Base-by-base conservation (phyloP, 2,888 invertebrate species). In the Morpho achilles region DNA sequence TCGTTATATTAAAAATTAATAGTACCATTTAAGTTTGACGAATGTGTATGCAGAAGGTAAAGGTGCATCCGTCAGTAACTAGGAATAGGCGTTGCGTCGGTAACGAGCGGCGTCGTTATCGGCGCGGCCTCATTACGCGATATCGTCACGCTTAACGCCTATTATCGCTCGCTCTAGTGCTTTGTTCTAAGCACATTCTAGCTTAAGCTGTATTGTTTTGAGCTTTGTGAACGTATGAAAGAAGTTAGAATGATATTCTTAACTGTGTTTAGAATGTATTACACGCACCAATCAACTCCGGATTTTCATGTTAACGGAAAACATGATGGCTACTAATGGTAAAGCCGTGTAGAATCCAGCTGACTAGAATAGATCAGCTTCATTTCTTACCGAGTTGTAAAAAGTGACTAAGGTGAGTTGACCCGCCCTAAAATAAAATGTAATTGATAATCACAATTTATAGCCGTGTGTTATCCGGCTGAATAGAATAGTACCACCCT, bases 91-190 rank as follows among this genome's bases (percentile, higher is more conserved):
- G 64, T 48, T 43, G 54, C 54, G 44, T 55, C 56, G 64, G 67
- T 71, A 70, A 71, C 72, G 69, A 69, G 70, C 62, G 59, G 69
- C 63, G 72, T 84, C 83, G 83, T 84, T 84, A 71, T 68, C 74
- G 71, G 69, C 68, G 73, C 75, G 67, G 69, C 74, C 78, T 81
- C 83, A 82, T 83, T 83, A 83, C 72, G 67, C 70, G 68, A 68
- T 67, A 67, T 66, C 65, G 64, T 68, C 66, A 58, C 63, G 59
- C 61, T 61, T 63, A 64, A 55, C 64, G 62, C 66, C 66, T 64
- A 66, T 66, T 64, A 66, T 66, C 63, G 58, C 64, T 58, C 58
- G 58, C 59, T 64, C 64, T 23, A 39, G 58, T 60, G 64, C 61
- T 61, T 66, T 64, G 62, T 63, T 63, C 64, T 63, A 63, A 61